Evolutionary conservation across 2,888 invertebrate species (phyloP), one percentile per base, ranked within the genome.

Genomic region (Chloroclystis v-ata): DNA sequence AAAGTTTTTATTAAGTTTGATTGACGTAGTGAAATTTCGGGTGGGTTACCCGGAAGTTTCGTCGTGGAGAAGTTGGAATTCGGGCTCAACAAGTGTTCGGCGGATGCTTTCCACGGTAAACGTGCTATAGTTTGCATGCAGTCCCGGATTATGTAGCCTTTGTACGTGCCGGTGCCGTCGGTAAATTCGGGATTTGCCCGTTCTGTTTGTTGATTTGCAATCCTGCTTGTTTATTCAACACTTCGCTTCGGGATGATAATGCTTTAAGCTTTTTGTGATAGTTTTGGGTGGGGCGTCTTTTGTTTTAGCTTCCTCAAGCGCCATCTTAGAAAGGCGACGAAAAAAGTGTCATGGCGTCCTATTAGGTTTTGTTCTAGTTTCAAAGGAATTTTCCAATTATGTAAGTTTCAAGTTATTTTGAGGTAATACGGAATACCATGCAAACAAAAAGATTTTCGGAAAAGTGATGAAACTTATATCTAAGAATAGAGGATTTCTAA

Each of bases 41-140:
- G 60, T 63, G 67, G 71, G 73, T 72, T 73, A 70, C 67, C 44
- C 56, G 53, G 45, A 55, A 57, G 55, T 57, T 65, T 71, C 65
- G 63, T 61, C 66, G 61, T 53, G 53, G 61, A 62, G 65, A 75
- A 80, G 78, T 82, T 82, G 75, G 76, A 67, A 65, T 64, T 67
- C 55, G 57, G 60, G 60, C 67, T 82, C 86, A 86, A 86, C 86
- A 86, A 83, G 86, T 86, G 84, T 77, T 67, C 76, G 78, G 49
- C 82, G 70, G 82, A 86, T 87, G 86, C 77, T 68, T 77, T 76
- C 67, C 75, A 76, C 77, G 86, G 86, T 87, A 86, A 86, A 76
- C 80, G 81, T 82, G 78, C 72, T 80, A 72, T 72, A 78, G 76
- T 83, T 83, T 85, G 86, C 86, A 86, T 85, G 84, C 80, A 43